These are phyloP conservation scores for Psix sp. DNA, from an alignment of 1,140 invertebrate genomes.

Conservation along the genomic window DNA sequence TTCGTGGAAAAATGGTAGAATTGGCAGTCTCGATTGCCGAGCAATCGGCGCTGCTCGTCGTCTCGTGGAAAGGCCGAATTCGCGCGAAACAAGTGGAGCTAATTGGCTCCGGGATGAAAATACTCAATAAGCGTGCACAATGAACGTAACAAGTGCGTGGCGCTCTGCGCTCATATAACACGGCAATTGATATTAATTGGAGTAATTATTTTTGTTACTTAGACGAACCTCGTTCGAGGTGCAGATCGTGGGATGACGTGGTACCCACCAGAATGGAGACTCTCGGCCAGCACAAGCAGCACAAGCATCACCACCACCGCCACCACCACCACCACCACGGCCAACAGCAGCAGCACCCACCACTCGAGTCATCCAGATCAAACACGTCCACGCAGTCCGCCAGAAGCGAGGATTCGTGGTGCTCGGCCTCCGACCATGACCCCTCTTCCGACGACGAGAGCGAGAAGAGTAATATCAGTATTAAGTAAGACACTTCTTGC, in stretches of 20 bases:
- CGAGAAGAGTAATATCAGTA: slow-evolving; percentile 79
- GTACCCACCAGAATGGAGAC: slow-evolving; percentile 73
- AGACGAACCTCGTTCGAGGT: slow-evolving; percentile 80
- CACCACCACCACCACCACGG: slow-evolving; percentile 64
- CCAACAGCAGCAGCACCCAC: slow-evolving; percentile 65
- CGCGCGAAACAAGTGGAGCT: no score
- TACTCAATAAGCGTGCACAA: no score
- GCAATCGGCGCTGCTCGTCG: no score
- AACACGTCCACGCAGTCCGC: slow-evolving; percentile 75
- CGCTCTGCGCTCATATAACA: no score
- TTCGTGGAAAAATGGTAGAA: no score
- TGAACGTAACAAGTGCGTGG: neutral
- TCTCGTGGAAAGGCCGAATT: no score
- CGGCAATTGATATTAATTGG: slow-evolving; percentile 47
- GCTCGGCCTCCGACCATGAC: slow-evolving; percentile 81
- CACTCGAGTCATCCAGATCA: slow-evolving; percentile 71
- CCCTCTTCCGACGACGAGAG: slow-evolving; percentile 81
- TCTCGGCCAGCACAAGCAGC: slow-evolving; percentile 66
- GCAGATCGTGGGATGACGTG: slow-evolving; percentile 80
- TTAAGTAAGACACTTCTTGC: slow-evolving; percentile 75
- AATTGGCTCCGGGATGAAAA: no score
- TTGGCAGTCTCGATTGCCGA: no score
- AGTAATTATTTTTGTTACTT: slow-evolving; percentile 54
- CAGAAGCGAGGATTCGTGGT: slow-evolving; percentile 79
- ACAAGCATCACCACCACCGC: slow-evolving; percentile 64